phyloP scores from a whole-genome alignment of 2,797 vertebrate genomes.

The Pseudocheirus occidentalis region DNA sequence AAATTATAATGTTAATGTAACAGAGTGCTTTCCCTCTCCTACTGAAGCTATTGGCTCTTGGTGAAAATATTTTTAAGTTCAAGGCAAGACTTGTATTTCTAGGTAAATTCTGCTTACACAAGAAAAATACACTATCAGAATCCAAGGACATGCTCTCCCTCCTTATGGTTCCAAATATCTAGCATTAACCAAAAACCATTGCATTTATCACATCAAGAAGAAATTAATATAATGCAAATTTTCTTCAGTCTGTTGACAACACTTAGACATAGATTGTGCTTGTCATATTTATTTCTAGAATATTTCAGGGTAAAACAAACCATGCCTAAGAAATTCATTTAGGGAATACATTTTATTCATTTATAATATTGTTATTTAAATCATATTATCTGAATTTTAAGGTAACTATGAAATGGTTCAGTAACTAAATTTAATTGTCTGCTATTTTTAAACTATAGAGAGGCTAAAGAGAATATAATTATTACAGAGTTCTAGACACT shows the following conservation, averaged over 20 bases:
- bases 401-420: not conserved
- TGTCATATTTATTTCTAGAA: slow-evolving; percentile 27
- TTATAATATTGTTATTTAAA: slow-evolving; percentile 58
- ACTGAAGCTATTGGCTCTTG: slow-evolving; percentile 58
- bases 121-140: slow-evolving; percentile 66
- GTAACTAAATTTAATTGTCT: slow-evolving; percentile 52
- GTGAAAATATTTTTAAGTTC: slow-evolving; percentile 66
- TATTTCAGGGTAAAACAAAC: slow-evolving; percentile 46
- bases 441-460: slow-evolving; percentile 13
- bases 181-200: slow-evolving; percentile 21
- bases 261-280: slow-evolving; percentile 26
- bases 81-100: slow-evolving; percentile 64
- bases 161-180: slow-evolving; percentile 77
- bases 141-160: slow-evolving; percentile 65
- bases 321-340: not conserved
- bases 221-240: slow-evolving; percentile 50
- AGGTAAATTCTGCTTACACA: slow-evolving; percentile 67
- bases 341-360: not conserved
- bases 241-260: slow-evolving; percentile 35
- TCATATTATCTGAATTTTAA: slow-evolving; percentile 40
- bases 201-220: not conserved
- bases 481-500: not conserved
- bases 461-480: not conserved
- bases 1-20: not conserved
- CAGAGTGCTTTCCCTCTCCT: slow-evolving; percentile 33